Percentiles rank a stretch among this genome's conserved stretches.
Conservation (phyloP, 1,140 invertebrate genomes). For the Triops longicaudatus region DNA sequence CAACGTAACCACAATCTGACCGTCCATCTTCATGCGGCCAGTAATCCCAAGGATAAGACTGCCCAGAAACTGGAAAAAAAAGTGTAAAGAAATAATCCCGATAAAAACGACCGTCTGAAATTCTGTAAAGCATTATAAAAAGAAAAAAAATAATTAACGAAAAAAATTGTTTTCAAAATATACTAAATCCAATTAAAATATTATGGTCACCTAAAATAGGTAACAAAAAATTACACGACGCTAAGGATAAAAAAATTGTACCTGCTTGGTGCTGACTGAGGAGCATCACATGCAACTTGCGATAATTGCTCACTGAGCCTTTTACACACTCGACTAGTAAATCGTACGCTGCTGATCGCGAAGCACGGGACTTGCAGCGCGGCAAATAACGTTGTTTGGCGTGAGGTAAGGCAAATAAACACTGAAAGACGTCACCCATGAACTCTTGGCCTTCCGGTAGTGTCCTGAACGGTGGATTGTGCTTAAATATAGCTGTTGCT, state of each 20-base stretch:
- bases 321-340: slow-evolving; percentile 77
- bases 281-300: slow-evolving; percentile 68
- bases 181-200: too few relatives aligned
- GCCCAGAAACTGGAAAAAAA: slow-evolving; percentile 54
- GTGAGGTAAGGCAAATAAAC: slow-evolving; percentile 80
- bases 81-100: too few relatives aligned
- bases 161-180: too few relatives aligned
- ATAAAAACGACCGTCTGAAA: too few relatives aligned
- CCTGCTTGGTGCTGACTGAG: slow-evolving; percentile 75
- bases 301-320: slow-evolving; percentile 75
- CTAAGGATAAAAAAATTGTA: slow-evolving; percentile 36
- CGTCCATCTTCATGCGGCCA: slow-evolving; percentile 92
- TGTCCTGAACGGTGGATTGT: slow-evolving; percentile 75
- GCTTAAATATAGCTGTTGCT: slow-evolving; percentile 74
- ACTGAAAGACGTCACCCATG: slow-evolving; percentile 56
- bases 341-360: slow-evolving; percentile 81
- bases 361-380: slow-evolving; percentile 83
- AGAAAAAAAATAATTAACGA: too few relatives aligned
- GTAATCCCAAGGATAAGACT: slow-evolving; percentile 89
- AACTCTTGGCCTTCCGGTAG: slow-evolving; percentile 61
- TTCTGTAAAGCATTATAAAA: too few relatives aligned
- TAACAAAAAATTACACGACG: too few relatives aligned
- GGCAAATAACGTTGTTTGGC: slow-evolving; percentile 74
- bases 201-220: too few relatives aligned
- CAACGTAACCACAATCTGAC: slow-evolving; percentile 88